These are phyloP conservation scores for Encarsia formosa DNA, from an alignment of 2,888 invertebrate species.

Conservation along the genomic window DNA sequence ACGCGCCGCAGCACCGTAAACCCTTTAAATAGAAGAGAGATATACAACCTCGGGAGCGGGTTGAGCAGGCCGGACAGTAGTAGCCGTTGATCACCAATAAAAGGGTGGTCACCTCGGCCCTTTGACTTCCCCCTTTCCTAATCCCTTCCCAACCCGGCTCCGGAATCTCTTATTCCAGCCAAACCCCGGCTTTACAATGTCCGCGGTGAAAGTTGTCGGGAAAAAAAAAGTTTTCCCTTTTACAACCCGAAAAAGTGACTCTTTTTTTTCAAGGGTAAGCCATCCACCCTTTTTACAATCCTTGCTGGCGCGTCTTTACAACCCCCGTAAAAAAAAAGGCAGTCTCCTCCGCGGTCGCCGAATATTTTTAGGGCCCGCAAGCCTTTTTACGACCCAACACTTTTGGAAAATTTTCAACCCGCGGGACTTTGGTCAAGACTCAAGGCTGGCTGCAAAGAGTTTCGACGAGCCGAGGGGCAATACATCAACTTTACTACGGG, in stretches of 20 bases:
- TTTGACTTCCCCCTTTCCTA: constrained; percentile 33
- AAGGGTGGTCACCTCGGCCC: constrained; percentile 38
- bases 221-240: constrained; percentile 27
- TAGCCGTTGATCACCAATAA: constrained; percentile 48
- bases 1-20: neutral
- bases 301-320: constrained; percentile 46
- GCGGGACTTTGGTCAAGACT: constrained; percentile 20
- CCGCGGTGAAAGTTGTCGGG: neutral
- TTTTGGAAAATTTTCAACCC: constrained; percentile 23
- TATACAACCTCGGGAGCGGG: constrained; percentile 32
- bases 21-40: neutral
- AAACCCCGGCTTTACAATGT: constrained; percentile 18
- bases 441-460: constrained; percentile 32
- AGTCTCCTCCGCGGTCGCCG: no score
- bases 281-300: constrained; percentile 45
- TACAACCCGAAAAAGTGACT: constrained; percentile 28
- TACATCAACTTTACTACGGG: constrained; percentile 45
- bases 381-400: no score
- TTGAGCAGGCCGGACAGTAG: constrained; percentile 43
- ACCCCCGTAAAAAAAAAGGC: no score
- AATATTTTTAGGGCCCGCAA: no score
- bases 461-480: constrained; percentile 24
- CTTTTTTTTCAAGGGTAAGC: neutral
- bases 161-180: constrained; percentile 30
- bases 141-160: constrained; percentile 44